Evolutionary conservation across 2,888 invertebrate genomes (phyloP).

Genomic region (Eledona agricola): DNA sequence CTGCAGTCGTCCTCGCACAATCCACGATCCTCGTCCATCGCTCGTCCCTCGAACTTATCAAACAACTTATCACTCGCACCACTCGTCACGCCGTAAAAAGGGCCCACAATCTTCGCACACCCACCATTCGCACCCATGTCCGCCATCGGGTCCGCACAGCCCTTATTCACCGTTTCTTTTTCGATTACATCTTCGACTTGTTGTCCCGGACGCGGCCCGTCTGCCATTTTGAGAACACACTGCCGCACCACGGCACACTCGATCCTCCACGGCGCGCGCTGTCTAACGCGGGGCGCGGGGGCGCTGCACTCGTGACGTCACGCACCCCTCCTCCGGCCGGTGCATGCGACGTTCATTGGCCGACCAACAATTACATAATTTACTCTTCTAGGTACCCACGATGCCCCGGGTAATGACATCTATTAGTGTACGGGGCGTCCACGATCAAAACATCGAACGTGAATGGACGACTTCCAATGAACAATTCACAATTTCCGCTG

Average conservation of each 20-base stretch:
- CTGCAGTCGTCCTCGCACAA: conserved; percentile 67
- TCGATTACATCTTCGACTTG: conserved; percentile 69
- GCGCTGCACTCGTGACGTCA: conserved; percentile 53
- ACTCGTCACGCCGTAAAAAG: conserved; percentile 51
- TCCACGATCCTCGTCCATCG: conserved; percentile 9
- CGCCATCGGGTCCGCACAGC: conserved; percentile 61
- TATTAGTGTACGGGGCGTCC: conserved; percentile 41
- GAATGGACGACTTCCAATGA: too few relatives aligned
- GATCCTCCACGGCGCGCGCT: conserved; percentile 51
- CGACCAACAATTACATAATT: conserved; percentile 61
- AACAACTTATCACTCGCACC: conserved; percentile 60
- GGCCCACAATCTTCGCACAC: conserved; percentile 67
- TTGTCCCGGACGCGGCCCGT: conserved; percentile 75
- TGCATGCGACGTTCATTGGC: conserved; percentile 63
- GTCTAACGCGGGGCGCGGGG: conserved; percentile 54
- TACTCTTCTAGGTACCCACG: conserved; percentile 55
- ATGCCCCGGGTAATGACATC: conserved; percentile 61
- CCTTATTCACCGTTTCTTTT: conserved; percentile 66
- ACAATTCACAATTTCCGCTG: too few relatives aligned
- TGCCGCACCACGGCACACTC: conserved; percentile 61
- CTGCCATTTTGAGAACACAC: conserved; percentile 84
- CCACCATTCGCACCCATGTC: conserved; percentile 65
- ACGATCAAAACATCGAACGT: too few relatives aligned
- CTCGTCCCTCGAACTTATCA: conserved; percentile 48
- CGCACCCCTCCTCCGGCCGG: conserved; percentile 44